Conservation (phyloP, 2,113 vertebrate species). For the Hemibates koningsi region DNA sequence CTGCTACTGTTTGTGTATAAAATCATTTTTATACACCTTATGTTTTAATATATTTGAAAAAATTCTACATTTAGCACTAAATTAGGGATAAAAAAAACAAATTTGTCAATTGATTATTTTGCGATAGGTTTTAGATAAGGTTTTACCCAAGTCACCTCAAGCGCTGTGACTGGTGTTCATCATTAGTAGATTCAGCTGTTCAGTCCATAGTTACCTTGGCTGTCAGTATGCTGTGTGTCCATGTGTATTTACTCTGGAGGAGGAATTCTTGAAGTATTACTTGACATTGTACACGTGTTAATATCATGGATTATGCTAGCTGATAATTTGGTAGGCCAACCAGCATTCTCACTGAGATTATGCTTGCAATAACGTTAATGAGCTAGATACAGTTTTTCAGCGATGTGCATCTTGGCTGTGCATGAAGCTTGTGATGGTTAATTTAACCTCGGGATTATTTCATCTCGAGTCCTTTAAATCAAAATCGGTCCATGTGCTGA, state of each 20-base stretch:
- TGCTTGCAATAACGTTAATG: neutral
- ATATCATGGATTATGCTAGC: neutral
- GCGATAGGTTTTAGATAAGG: neutral
- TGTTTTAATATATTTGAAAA: neutral
- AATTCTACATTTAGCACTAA: neutral
- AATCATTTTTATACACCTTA: neutral
- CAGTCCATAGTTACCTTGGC: fast-evolving
- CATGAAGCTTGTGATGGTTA: neutral
- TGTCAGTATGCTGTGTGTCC: neutral
- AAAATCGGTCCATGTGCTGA: neutral
- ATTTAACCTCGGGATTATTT: neutral
- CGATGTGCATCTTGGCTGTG: fast-evolving
- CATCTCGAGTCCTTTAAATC: neutral
- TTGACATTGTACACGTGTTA: neutral
- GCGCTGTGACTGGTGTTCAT: neutral
- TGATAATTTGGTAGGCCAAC: neutral
- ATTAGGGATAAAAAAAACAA: fast-evolving
- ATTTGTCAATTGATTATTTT: neutral
- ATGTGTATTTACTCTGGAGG: neutral
- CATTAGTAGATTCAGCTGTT: neutral
- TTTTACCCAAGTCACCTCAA: neutral
- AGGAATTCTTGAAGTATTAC: neutral
- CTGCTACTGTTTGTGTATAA: neutral
- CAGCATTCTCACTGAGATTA: neutral
- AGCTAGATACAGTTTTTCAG: neutral